Conservation (phyloP, 2,888 invertebrate species). For the Philonicus albiceps region DNA sequence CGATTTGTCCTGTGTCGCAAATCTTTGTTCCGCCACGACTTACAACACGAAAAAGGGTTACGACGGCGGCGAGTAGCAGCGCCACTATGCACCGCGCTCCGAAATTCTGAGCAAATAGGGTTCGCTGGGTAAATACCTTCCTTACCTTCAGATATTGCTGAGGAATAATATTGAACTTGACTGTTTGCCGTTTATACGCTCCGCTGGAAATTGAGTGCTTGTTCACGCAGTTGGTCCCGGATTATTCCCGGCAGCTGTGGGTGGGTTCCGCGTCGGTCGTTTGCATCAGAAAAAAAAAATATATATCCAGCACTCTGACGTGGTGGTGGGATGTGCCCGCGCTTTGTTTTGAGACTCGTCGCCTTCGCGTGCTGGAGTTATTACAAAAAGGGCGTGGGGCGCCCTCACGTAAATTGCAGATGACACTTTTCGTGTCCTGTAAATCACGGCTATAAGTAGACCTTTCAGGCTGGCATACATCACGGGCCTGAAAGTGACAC, state of each 20-base stretch:
- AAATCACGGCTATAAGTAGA: neutral
- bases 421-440: neutral
- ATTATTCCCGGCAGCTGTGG: neutral
- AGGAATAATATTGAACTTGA: conserved; percentile 23
- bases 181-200: conserved; percentile 20
- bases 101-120: conserved; percentile 17
- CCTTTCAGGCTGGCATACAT: neutral
- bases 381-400: neutral
- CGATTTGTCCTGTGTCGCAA: conserved; percentile 27
- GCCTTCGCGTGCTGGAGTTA: neutral
- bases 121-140: conserved; percentile 23
- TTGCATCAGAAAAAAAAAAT: neutral
- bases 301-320: neutral
- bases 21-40: conserved; percentile 5
- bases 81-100: neutral
- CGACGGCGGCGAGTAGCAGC: neutral
- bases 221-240: conserved; percentile 23
- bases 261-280: neutral
- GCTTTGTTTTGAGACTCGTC: neutral
- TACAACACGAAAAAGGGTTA: conserved; percentile 6
- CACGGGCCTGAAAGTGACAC: conserved; percentile 27
- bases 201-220: conserved; percentile 31
- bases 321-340: neutral
- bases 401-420: neutral
- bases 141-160: conserved; percentile 7